Percentiles rank a stretch among this genome's conserved stretches.
Conservation (phyloP, 2,888 invertebrate genomes). For the Sarcophaga subvicina region DNA sequence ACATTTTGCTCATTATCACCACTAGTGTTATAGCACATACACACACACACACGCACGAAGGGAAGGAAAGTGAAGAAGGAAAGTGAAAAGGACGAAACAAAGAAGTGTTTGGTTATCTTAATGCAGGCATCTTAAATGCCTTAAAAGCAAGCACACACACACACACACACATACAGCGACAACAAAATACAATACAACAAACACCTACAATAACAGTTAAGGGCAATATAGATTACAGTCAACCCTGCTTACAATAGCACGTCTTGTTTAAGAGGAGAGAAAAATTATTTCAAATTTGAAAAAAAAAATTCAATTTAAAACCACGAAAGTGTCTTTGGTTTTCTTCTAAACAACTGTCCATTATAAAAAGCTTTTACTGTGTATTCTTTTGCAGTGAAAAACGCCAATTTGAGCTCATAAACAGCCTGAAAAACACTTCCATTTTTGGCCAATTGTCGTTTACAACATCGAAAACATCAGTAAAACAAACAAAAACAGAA, state of each 20-base stretch:
- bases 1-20: conserved; percentile 64
- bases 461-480: neutral
- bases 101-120: conserved; percentile 47
- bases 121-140: conserved; percentile 63
- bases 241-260: too few relatives aligned
- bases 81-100: neutral
- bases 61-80: too few relatives aligned
- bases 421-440: conserved; percentile 17
- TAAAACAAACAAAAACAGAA: neutral
- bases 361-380: neutral
- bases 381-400: neutral
- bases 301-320: too few relatives aligned
- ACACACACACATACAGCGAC: neutral
- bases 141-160: conserved; percentile 22
- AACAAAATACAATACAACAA: conserved; percentile 12
- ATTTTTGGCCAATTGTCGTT: conserved; percentile 38
- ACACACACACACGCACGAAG: neutral
- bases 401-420: neutral
- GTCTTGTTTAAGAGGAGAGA: too few relatives aligned
- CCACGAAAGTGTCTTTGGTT: neutral
- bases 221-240: too few relatives aligned
- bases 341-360: neutral
- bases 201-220: neutral
- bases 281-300: too few relatives aligned
- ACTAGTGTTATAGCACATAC: conserved; percentile 49